These are phyloP conservation scores for Micromesistius poutassou DNA, from an alignment of 2,797 vertebrate genomes.

Conservation along the genomic window DNA sequence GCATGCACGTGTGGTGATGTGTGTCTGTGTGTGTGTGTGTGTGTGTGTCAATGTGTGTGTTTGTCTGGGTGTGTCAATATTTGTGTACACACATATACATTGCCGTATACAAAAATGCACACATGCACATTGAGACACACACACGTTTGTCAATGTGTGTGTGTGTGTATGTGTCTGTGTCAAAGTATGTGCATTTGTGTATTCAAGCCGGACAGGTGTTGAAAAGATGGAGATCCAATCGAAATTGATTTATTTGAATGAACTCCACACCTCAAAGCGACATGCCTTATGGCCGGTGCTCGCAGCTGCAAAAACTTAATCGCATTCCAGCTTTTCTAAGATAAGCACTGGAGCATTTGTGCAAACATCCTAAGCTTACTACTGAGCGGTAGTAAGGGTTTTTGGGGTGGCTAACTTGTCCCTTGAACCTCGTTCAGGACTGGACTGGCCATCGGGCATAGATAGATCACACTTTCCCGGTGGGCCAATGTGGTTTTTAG, in stretches of 20 bases:
- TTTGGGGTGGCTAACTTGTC: not conserved
- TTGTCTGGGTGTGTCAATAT: no score
- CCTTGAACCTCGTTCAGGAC: not conserved
- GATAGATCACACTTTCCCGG: no score
- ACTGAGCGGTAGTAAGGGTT: not conserved
- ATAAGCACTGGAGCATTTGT: conserved; percentile 29
- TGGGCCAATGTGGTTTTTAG: no score
- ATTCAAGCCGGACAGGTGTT: not conserved
- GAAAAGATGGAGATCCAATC: conserved; percentile 49
- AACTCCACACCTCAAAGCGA: conserved; percentile 29
- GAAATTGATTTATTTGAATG: conserved; percentile 42
- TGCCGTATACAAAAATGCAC: no score
- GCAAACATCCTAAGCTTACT: conserved; percentile 47
- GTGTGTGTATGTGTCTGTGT: conserved; percentile 1
- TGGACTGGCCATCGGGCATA: no score
- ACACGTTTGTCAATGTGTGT: not conserved
- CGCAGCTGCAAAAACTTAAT: conserved; percentile 45
- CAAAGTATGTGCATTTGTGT: not conserved
- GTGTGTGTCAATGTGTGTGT: no score
- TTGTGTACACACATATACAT: not conserved
- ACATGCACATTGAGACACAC: no score
- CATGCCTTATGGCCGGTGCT: conserved; percentile 26
- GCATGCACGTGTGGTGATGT: no score
- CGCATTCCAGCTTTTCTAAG: conserved; percentile 16
- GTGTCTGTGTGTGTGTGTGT: no score